Evolutionary conservation across 2,888 invertebrate species (phyloP), one percentile per base, ranked within the genome.

Genomic region (Molorchus minor): DNA sequence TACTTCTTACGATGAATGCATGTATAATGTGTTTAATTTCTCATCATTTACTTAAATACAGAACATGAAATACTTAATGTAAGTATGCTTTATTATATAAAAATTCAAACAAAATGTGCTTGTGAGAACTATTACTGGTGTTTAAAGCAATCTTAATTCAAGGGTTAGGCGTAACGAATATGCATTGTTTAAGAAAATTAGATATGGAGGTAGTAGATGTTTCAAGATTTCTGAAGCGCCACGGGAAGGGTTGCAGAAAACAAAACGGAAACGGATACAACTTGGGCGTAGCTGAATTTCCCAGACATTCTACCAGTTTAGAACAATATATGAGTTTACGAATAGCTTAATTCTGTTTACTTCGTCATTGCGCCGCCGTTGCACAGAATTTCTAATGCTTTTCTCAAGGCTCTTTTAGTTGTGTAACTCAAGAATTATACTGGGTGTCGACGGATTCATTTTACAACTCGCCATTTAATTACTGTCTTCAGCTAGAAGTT

Each of bases 291-390:
- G 49, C 49, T 20, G 20, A 58, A 45, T 58, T 35, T 43, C 17
- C 19, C 41, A 40, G 46, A 29, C 49, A 58, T 54, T 58, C 20
- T 36, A 19, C 35, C 43, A 35, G 19, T 19, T 45, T 54, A 21
- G 17, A 25, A 33, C 47, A 53, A 54, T 30, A 52, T 62, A 64
- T 51, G 61, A 64, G 58, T 64, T 66, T 60, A 62, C 56, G 55
- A 62, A 55, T 36, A 49, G 59, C 61, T 64, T 58, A 66, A 66
- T 64, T 62, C 58, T 61, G 65, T 66, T 64, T 62, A 64, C 58
- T 61, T 60, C 62, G 55, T 61, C 56, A 58, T 55, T 60, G 62
- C 55, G 44, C 57, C 55, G 54, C 51, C 47, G n/a, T n/a, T 62
- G 65, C 46, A 60, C 47, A 16, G 36, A 55, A n/a, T n/a, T n/a